A percentile compares a stretch with the other conserved stretches of the same genome.
phyloP scores from a whole-genome alignment of 92 coral and sea anemone species.

The Virgularia gustaviana region DNA sequence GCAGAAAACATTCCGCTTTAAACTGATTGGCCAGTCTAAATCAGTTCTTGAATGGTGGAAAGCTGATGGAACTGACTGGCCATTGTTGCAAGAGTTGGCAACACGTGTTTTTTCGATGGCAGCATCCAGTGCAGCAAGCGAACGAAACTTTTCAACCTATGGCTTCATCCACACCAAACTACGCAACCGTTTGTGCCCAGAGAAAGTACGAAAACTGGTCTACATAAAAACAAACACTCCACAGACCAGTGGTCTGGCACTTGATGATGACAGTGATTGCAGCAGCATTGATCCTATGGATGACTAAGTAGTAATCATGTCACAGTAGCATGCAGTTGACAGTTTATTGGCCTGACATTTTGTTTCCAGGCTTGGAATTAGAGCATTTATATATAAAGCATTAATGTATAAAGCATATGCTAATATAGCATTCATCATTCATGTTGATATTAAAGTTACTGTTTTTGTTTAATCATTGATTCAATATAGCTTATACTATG shows the following conservation, averaged over 20 bases:
- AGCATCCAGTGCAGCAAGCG: slow-evolving; percentile 21
- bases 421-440: too few species aligned
- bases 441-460: too few species aligned
- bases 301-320: too few species aligned
- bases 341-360: too few species aligned
- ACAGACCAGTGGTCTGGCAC: slow-evolving; percentile 8
- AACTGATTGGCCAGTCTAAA: slow-evolving; percentile 5
- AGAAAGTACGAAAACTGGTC: background rate
- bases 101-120: slow-evolving; percentile 19
- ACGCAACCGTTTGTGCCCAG: slow-evolving; percentile 18
- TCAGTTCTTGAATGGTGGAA: slow-evolving; percentile 11
- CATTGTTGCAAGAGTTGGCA: slow-evolving; percentile 14
- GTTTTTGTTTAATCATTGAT: too few species aligned
- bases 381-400: too few species aligned
- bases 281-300: slow-evolving; percentile 12
- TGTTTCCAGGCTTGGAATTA: too few species aligned
- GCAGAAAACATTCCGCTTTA: slow-evolving; percentile 8
- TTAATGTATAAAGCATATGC: too few species aligned
- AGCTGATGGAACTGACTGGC: slow-evolving; percentile 12
- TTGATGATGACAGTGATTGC: slow-evolving; percentile 16
- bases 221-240: slow-evolving; percentile 4
- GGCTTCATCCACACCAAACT: slow-evolving; percentile 16
- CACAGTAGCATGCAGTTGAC: too few species aligned
- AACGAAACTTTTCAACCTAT: slow-evolving; percentile 16
- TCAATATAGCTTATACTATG: too few species aligned